These are phyloP conservation scores for Hexactinellida sp. DNA, from an alignment of 37 sponge, comb jelly and placozoan species.

Conservation along the genomic window DNA sequence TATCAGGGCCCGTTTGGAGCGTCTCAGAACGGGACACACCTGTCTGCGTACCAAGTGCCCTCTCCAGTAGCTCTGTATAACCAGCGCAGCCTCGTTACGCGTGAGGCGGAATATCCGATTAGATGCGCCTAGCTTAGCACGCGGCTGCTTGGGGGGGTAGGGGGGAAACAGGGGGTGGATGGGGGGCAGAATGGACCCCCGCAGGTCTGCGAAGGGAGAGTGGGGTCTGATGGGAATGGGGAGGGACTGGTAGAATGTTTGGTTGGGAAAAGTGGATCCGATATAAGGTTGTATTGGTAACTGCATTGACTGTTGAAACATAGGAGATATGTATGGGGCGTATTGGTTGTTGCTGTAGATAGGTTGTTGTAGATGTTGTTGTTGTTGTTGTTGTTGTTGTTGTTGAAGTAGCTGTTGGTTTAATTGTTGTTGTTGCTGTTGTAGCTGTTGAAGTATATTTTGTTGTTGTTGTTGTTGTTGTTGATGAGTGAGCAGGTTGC, in stretches of 20 bases:
- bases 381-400: background rate
- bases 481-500: slow-evolving; percentile 9
- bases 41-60: background rate
- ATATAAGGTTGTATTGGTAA: slow-evolving; percentile 2
- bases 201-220: background rate
- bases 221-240: background rate
- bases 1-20: background rate
- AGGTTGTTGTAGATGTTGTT: background rate
- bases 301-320: background rate
- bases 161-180: background rate
- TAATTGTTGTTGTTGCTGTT: too few species aligned
- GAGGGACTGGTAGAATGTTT: background rate
- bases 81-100: background rate
- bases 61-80: background rate
- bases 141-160: background rate
- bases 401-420: background rate
- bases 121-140: background rate
- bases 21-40: background rate
- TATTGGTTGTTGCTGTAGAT: background rate
- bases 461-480: background rate
- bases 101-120: background rate
- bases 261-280: background rate
- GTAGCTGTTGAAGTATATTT: too few species aligned
- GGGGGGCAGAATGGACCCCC: background rate
- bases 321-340: background rate